Conservation (phyloP, 2,797 vertebrate species). For the Tragelaphus oryx region DNA sequence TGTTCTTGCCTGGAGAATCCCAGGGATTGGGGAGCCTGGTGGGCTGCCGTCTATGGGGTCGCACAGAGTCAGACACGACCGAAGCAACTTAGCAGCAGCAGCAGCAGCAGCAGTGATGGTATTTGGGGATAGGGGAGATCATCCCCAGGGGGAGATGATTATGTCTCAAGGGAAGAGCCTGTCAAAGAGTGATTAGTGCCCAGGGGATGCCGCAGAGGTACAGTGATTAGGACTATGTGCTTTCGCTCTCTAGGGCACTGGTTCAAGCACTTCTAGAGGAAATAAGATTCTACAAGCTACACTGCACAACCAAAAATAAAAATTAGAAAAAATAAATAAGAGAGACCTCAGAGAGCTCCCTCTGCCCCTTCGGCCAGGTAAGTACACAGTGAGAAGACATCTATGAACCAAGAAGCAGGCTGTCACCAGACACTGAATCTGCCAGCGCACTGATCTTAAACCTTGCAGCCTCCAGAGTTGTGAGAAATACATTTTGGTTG, state of each 20-base stretch:
- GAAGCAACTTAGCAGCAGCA: too few relatives aligned
- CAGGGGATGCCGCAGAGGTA: background rate
- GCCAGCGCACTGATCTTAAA: background rate
- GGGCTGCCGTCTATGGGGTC: too few relatives aligned
- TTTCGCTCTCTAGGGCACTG: background rate
- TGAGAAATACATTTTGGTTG: background rate
- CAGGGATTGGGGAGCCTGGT: too few relatives aligned
- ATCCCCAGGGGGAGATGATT: background rate
- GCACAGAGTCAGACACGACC: too few relatives aligned
- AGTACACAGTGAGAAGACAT: background rate
- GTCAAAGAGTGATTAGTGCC: background rate
- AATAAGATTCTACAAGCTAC: background rate
- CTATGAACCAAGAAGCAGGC: background rate
- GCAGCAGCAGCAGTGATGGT: background rate
- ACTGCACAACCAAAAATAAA: background rate
- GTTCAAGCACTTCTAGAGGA: background rate
- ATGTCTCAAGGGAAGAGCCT: background rate
- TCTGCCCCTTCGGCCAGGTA: background rate
- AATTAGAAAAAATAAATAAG: background rate
- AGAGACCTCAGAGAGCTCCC: background rate
- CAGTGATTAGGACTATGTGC: background rate
- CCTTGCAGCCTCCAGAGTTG: background rate
- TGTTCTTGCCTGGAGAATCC: too few relatives aligned
- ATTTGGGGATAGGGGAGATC: background rate
- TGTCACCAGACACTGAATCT: background rate